phyloP scores from a whole-genome alignment of 1,140 invertebrate species.

The Drosophila paulistorum region DNA sequence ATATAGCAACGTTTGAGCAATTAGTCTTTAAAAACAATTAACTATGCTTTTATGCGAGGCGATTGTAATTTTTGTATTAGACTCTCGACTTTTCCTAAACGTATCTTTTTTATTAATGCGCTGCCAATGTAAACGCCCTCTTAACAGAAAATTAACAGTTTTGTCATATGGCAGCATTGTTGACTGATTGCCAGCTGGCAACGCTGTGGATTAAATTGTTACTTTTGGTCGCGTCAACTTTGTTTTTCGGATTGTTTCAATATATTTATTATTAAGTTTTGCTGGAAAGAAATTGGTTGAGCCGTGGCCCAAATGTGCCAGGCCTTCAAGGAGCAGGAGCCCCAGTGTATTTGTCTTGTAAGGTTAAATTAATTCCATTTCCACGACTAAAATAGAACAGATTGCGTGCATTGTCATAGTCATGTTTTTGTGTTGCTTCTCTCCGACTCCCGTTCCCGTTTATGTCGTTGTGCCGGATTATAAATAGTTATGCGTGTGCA shows the following conservation, averaged over 20 bases:
- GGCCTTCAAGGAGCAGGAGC: constrained; percentile 22
- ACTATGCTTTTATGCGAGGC: too few species aligned
- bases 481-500: constrained; percentile 42
- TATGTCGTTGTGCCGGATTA: constrained; percentile 54
- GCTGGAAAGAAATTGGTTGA: neutral
- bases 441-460: constrained; percentile 15
- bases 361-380: constrained; percentile 55
- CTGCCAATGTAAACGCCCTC: too few species aligned
- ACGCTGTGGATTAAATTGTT: neutral
- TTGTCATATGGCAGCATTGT: too few species aligned
- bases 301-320: constrained; percentile 11
- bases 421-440: constrained; percentile 31
- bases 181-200: too few species aligned
- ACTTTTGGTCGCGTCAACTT: constrained; percentile 5
- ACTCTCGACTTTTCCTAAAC: too few species aligned
- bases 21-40: too few species aligned
- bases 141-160: too few species aligned
- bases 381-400: constrained; percentile 66
- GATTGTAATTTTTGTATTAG: too few species aligned
- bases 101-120: too few species aligned
- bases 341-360: constrained; percentile 39
- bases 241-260: neutral
- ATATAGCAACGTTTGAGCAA: too few species aligned
- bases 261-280: constrained; percentile 5
- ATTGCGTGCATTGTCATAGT: constrained; percentile 47